phyloP scores from a whole-genome alignment of 2,888 invertebrate genomes.

The Apamea monoglypha region DNA sequence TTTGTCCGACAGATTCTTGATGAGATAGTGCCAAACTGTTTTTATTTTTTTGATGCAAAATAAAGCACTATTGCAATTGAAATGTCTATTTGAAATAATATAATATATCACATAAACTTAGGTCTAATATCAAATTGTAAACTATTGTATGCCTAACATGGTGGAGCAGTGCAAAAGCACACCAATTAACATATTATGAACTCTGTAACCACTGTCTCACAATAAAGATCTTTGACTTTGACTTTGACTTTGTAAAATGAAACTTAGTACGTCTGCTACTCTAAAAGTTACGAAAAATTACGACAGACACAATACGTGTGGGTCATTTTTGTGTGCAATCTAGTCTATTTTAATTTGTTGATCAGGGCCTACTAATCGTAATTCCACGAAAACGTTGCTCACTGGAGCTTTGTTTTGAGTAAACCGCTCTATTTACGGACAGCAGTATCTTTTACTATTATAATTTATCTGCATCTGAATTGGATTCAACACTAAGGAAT shows the following conservation, averaged over 20 bases:
- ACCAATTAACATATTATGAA: no score
- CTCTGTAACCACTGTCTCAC: no score
- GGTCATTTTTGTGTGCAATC: conserved; percentile 11
- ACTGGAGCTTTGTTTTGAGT: conserved; percentile 25
- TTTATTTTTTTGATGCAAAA: no score
- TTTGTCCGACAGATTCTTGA: no score
- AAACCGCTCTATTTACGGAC: conserved; percentile 28
- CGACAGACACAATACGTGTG: neutral
- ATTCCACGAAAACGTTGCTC: conserved; percentile 26
- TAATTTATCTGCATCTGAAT: conserved; percentile 11
- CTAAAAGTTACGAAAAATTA: neutral
- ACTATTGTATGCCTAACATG: no score
- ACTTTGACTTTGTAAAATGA: neutral
- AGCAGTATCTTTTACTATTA: conserved; percentile 28
- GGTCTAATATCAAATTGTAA: no score
- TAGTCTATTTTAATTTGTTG: conserved; percentile 28
- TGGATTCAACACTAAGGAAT: neutral
- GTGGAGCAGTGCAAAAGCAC: no score
- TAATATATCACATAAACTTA: no score
- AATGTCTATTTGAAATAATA: no score
- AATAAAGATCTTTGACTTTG: no score
- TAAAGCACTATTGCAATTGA: no score
- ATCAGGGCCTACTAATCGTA: conserved; percentile 13
- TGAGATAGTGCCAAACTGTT: no score
- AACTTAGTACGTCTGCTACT: neutral